Evolutionary conservation across 2,888 invertebrate genomes (phyloP), one percentile per base, ranked within the genome.

Genomic region (Chaitophorus viminalis): DNA sequence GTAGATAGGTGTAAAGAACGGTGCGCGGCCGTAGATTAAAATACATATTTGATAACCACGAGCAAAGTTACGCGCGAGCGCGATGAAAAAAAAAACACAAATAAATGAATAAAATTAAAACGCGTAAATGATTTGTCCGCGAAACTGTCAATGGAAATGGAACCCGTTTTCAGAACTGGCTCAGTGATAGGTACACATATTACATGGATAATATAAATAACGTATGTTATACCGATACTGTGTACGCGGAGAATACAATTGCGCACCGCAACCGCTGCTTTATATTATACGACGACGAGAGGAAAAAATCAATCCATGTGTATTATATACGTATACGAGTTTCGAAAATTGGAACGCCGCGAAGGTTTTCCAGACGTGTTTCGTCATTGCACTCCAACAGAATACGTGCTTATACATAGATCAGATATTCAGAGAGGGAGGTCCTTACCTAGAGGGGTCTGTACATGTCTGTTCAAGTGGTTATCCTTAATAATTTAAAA

Each of bases 361-460:
- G 86, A 86, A 78, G 78, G 86, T 29, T 86, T 86, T 72, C 86
- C 86, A 86, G 52, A 79, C 78, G 54, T 85, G 72, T 86, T 86
- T 86, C 86, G 72, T 86, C 86, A 86, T 72, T n/a, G 54, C 18
- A 31, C 25, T 46, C 70, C 36, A 14, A 5, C 52, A 6, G 29
- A n/a, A 3, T 9, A n/a, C 25, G 70, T 36, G 36, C 36, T 11
- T 11, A 46, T 46, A 1, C 46, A 46, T 46, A 11, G 14, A 14
- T 1, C 14, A 11, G 14, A 46, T 3, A 14, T 14, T 46, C 46
- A 11, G 14, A 3, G 46, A 14, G 46, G n/a, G n/a, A n/a, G n/a
- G n/a, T n/a, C n/a, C n/a, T n/a, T n/a, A n/a, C n/a, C n/a, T 11
- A 46, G 46, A 46, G 46, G 14, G 14, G 14, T 14, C 46, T 9